phyloP scores from a whole-genome alignment of 2,797 vertebrate species.

The Perodicticus potto region DNA sequence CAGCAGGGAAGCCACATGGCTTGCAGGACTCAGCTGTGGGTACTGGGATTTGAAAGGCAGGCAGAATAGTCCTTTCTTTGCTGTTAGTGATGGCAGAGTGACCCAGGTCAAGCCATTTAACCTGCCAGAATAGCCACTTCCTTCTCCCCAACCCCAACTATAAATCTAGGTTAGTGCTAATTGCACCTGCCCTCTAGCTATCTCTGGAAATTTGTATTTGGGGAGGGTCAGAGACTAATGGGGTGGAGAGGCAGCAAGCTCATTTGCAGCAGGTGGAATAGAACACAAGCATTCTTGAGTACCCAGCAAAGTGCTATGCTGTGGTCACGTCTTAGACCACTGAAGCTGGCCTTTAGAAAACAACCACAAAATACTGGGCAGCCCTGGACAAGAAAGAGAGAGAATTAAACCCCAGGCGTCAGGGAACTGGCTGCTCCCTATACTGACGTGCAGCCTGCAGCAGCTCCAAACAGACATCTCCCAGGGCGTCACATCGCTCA shows the following conservation, averaged over 20 bases:
- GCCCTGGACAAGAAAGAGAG: not conserved
- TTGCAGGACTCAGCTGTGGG: not conserved
- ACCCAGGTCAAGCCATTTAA: not conserved
- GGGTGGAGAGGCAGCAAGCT: not conserved
- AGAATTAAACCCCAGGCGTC: not conserved
- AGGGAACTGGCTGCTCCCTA: not conserved
- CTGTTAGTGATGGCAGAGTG: not conserved
- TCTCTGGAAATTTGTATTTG: not conserved
- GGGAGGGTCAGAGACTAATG: not conserved
- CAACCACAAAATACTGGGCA: not conserved
- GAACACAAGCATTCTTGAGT: not conserved
- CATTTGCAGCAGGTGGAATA: fast-evolving
- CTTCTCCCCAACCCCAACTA: not conserved
- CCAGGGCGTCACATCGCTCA: not conserved
- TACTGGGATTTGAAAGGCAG: not conserved
- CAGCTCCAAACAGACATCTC: too few species aligned
- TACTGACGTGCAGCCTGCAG: not conserved
- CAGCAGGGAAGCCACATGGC: not conserved
- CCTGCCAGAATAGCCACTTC: not conserved
- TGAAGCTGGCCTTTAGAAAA: not conserved
- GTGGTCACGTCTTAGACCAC: too few species aligned
- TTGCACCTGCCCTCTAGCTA: not conserved
- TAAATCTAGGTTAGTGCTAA: not conserved
- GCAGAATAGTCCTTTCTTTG: not conserved
- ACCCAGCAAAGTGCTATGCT: not conserved